phyloP scores from a whole-genome alignment of 2,113 vertebrate genomes.

The Morone saxatilis region DNA sequence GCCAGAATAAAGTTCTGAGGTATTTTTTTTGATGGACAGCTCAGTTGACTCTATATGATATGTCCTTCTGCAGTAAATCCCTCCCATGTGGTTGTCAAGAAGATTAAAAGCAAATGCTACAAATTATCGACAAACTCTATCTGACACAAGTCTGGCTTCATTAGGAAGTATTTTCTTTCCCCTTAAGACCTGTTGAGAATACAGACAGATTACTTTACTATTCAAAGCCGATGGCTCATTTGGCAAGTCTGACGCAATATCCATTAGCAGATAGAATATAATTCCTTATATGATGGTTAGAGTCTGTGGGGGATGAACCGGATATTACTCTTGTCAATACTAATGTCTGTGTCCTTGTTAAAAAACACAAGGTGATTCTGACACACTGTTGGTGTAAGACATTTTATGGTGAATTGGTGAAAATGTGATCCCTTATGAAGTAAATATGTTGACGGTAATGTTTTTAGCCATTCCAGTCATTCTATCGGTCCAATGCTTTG shows the following conservation, averaged over 20 bases:
- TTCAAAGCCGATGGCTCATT: constrained; percentile 51
- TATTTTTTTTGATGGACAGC: constrained; percentile 20
- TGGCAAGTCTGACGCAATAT: constrained; percentile 49
- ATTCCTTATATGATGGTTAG: constrained; percentile 33
- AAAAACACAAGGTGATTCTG: background rate
- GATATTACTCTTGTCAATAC: constrained; percentile 19
- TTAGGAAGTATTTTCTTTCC: constrained; percentile 15
- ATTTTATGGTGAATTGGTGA: background rate
- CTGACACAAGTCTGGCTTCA: constrained; percentile 31
- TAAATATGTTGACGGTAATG: background rate
- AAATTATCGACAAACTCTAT: constrained; percentile 34
- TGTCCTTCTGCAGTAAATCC: constrained; percentile 12
- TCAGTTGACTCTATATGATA: constrained; percentile 11
- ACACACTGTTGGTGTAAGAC: background rate
- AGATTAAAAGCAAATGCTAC: constrained; percentile 42
- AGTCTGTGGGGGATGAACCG: constrained; percentile 30
- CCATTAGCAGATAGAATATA: constrained; percentile 44
- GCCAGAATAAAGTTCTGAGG: constrained; percentile 3
- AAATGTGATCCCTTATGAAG: background rate
- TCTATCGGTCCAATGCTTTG: background rate
- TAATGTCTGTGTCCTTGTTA: constrained; percentile 7
- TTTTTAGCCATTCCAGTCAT: background rate
- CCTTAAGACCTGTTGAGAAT: constrained; percentile 41
- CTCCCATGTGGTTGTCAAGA: constrained; percentile 41
- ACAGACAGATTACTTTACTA: constrained; percentile 25